A percentile compares a stretch with the other conserved stretches of the same genome.
Conservation (phyloP, 2,797 vertebrate genomes). For the Lemur catta region DNA sequence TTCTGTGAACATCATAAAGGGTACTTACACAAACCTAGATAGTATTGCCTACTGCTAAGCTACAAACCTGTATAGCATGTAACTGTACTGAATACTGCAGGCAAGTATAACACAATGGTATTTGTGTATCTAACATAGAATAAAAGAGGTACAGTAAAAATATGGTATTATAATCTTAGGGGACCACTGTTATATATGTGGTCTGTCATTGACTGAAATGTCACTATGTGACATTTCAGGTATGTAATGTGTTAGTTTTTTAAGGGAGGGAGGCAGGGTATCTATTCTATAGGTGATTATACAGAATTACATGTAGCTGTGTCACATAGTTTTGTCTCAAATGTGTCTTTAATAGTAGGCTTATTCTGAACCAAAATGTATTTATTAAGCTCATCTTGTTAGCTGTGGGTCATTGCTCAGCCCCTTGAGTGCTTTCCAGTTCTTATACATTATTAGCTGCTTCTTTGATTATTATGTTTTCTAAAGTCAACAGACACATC, state of each 20-base stretch:
- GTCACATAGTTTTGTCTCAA: neutral
- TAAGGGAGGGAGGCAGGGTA: neutral
- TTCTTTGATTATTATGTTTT: neutral
- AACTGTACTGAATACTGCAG: neutral
- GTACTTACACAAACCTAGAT: neutral
- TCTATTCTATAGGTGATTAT: conserved; percentile 27
- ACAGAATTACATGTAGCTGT: neutral
- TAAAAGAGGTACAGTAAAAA: neutral
- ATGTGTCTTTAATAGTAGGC: neutral
- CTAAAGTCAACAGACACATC: neutral
- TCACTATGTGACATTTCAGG: neutral
- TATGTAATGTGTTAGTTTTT: neutral
- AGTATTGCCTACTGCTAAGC: neutral
- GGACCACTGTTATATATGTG: neutral
- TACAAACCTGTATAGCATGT: neutral
- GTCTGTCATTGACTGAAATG: neutral
- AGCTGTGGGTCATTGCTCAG: neutral
- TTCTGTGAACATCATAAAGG: neutral
- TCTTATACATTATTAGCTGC: neutral
- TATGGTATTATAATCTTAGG: neutral
- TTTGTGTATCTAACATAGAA: neutral
- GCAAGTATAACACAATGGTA: neutral
- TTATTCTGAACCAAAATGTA: conserved; percentile 5
- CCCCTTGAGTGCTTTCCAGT: neutral
- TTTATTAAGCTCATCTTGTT: neutral